Evolutionary conservation across 2,797 vertebrate species (phyloP), one percentile per base, ranked within the genome.

Genomic region (Epinephelus coioides): DNA sequence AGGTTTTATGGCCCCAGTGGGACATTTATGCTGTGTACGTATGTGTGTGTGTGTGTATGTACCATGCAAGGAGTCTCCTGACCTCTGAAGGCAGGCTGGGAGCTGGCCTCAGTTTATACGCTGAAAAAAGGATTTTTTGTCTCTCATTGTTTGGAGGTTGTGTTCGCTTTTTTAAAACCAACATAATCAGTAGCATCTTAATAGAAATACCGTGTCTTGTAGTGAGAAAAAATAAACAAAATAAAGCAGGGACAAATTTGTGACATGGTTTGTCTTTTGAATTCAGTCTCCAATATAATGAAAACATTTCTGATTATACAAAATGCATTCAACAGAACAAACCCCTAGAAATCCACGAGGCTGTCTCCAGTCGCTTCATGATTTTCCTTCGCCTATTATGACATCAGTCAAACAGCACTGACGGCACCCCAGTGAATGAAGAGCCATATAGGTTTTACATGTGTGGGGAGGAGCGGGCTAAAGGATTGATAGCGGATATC

Each of bases 401-500:
- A 64, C 79, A 85, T 86, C 76, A 51, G 53, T 82, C 78, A 67
- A 53, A 43, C 53, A 9, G 63, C 68, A 69, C 4, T 63, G 76
- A 81, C 74, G 54, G 47, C 54, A 8, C 19, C 38, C 38, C 18
- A 1, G 49, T 70, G 23, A 80, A 53, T 65, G 19, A 57, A 44
- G 47, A 81, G 76, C 62, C 50, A 2, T 46, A 34, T 30, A 56
- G 66, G 51, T 75, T 86, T 56, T 67, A 34, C 30, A 40, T 69
- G 67, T 51, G 51, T 54, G 69, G n/a, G 66, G 53, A 60, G 73
- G 75, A 56, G 66, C 0, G 1, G 50, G 51, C 57, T 70, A 3
- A 66, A 78, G 62, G 80, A 89, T 81, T 86, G 80, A 85, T 74
- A 51, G 89, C 66, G 71, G 81, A 88, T 90, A 72, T 88, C 79